Evolutionary conservation across 2,113 vertebrate genomes (phyloP).

Genomic region (Ammodytes marinus): DNA sequence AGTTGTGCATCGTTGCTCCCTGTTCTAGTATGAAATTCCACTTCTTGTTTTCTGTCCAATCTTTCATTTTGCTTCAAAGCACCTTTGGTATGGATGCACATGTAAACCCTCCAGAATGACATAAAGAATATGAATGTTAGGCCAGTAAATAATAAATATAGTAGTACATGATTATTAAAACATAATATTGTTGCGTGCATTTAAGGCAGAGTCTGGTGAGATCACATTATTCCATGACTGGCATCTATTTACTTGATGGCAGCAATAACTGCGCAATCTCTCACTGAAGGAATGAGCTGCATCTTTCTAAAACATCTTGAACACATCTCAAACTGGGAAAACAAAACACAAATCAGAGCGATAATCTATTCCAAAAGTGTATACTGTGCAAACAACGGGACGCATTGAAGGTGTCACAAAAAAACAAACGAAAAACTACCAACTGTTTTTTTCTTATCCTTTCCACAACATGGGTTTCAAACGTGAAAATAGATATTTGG

Average conservation of each 20-base stretch:
- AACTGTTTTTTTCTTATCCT: background rate
- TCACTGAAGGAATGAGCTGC: background rate
- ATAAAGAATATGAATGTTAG: background rate
- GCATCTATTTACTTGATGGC: background rate
- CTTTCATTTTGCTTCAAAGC: background rate
- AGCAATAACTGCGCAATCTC: constrained; percentile 1
- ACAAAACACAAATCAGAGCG: constrained; percentile 29
- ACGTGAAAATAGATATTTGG: background rate
- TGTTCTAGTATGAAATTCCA: constrained; percentile 1
- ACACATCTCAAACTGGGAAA: background rate
- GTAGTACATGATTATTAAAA: background rate
- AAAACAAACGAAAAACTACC: background rate
- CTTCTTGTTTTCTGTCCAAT: background rate
- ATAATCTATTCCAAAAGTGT: constrained; percentile 10
- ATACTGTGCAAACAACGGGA: constrained; percentile 5
- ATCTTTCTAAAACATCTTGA: background rate
- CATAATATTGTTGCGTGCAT: constrained; percentile 5
- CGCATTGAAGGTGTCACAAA: constrained; percentile 1
- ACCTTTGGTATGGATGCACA: background rate
- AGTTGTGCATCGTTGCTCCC: background rate
- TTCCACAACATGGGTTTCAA: background rate
- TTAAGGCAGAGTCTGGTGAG: constrained; percentile 5
- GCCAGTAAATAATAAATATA: constrained; percentile 4
- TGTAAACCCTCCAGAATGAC: background rate
- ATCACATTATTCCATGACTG: background rate